Base-by-base conservation (phyloP, 2,113 vertebrate species). In the Colistium nudipinnis region DNA sequence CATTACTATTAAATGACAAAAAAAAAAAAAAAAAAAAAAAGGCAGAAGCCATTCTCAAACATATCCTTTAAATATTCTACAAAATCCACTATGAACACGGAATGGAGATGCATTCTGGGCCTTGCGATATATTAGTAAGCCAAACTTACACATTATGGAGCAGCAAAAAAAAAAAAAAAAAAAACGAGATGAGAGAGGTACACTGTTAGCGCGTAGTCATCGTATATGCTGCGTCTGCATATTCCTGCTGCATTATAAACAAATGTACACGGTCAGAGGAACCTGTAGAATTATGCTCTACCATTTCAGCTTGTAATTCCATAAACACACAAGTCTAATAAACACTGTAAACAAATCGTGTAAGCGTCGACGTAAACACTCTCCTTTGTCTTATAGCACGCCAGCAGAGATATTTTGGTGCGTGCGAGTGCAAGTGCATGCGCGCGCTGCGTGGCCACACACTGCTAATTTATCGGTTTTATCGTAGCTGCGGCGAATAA, bases 291-390 rank as follows among this genome's bases (percentile, higher is more conserved):
- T 61, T 49, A 49, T n/a, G 61, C 43, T 71, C 49, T 41, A 70
- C 61, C 59, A 75, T 76, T 43, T 62, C 61, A 70, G 83, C 85
- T 61, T 51, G 69, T 80, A 70, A 72, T 73, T 79, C 43, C 44
- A 87, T 43, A 65, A 66, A 85, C 72, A 36, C n/a, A 75, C 74
- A 65, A 57, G 63, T 59, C 66, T 70, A 85, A 53, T 12, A 35
- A 88, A 90, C 78, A 87, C 84, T 88, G 90, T 91, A 91, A 91
- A 91, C 85, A 85, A 86, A 83, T 72, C 6, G 22, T 62, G 70
- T 76, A 70, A 80, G 79, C 48, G 39, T 36, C 2, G 25, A 62
- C 80, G 88, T 91, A 91, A 92, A 92, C 85, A 84, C 75, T 66
- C 69, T 76, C 59, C 43, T 69, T 35, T 80, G 59, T 81, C 31